Percentiles rank a stretch among this genome's conserved stretches.
These are phyloP conservation scores for Erythrolamprus reginae DNA, from an alignment of 2,113 vertebrate genomes.

Conservation along the genomic window DNA sequence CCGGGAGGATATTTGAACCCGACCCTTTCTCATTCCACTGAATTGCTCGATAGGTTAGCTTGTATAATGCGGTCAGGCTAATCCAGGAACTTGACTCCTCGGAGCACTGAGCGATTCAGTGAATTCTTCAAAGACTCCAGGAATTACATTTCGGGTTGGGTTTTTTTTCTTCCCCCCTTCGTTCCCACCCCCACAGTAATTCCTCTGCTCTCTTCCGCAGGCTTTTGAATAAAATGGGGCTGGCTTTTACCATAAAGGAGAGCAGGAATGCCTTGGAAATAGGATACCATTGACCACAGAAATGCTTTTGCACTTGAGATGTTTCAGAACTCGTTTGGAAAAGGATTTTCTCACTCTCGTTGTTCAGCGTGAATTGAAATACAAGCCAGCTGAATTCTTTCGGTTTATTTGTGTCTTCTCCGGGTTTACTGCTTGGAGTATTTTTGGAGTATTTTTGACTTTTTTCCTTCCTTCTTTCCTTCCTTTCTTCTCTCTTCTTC, in stretches of 20 bases:
- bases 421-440: slow-evolving; percentile 5
- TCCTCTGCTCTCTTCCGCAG: slow-evolving; percentile 15
- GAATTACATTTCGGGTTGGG: slow-evolving; percentile 37
- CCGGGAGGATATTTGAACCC: slow-evolving; percentile 42
- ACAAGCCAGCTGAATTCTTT: neutral
- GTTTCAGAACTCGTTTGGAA: slow-evolving; percentile 37
- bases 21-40: slow-evolving; percentile 57
- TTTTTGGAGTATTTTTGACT: neutral
- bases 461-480: rapidly evolving
- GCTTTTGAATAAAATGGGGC: slow-evolving; percentile 1
- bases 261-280: slow-evolving; percentile 4
- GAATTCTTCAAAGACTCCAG: slow-evolving; percentile 39
- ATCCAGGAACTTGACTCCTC: slow-evolving; percentile 44
- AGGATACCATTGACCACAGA: slow-evolving; percentile 27
- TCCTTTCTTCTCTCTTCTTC: neutral
- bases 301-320: slow-evolving; percentile 31
- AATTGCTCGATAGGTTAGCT: slow-evolving; percentile 57
- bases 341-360: slow-evolving; percentile 36
- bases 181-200: slow-evolving; percentile 21
- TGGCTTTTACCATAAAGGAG: neutral
- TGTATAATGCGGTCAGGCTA: slow-evolving; percentile 58
- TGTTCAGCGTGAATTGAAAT: neutral
- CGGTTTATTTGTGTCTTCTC: neutral
- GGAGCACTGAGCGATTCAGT: slow-evolving; percentile 30
- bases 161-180: slow-evolving; percentile 38